Evolutionary conservation across 2,113 vertebrate species (phyloP).

Genomic region (Jaculus jaculus): DNA sequence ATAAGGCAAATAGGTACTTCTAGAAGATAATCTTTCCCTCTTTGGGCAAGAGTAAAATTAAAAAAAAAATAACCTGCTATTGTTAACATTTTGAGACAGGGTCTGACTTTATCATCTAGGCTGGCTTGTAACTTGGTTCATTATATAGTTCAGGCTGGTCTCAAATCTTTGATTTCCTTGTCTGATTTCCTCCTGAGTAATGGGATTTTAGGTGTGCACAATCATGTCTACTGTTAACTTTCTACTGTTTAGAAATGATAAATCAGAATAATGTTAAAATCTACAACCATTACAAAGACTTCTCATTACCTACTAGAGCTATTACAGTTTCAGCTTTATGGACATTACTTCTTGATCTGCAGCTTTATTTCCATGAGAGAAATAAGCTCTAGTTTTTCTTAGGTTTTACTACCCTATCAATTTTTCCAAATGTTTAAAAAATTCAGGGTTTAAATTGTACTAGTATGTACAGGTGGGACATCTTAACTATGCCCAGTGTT

Average conservation of each 20-base stretch:
- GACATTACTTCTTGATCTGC: background rate
- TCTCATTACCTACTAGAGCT: background rate
- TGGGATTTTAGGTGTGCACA: background rate
- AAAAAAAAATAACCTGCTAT: background rate
- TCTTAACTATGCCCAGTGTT: background rate
- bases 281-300: background rate
- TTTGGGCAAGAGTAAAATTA: conserved; percentile 21
- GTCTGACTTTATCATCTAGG: background rate
- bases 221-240: background rate
- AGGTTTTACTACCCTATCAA: conserved; percentile 14
- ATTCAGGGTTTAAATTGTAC: background rate
- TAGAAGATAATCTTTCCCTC: background rate
- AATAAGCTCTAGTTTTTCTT: conserved; percentile 5
- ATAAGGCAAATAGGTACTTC: background rate
- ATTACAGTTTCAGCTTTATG: conserved; percentile 16
- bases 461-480: background rate
- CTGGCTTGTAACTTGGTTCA: too few species aligned
- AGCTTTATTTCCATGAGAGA: conserved; percentile 32
- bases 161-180: background rate
- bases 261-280: conserved; percentile 31
- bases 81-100: background rate
- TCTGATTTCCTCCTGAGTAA: background rate
- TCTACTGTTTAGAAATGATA: background rate
- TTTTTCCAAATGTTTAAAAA: conserved; percentile 30
- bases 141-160: background rate